These are phyloP conservation scores for Agrochola lota DNA, from an alignment of 2,888 invertebrate genomes.

Conservation along the genomic window DNA sequence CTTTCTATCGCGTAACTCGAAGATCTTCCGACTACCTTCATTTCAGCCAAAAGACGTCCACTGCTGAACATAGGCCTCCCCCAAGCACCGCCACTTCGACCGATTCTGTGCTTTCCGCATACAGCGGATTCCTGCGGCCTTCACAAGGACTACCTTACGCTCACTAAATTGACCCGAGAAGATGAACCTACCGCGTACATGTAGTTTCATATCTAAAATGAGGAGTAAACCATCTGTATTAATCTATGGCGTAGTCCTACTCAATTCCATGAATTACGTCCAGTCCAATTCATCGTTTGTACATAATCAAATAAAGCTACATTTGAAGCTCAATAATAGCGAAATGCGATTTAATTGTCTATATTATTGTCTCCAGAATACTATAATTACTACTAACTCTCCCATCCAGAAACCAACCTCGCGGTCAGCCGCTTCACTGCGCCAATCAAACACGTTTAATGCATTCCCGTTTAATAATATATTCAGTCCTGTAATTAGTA, in stretches of 20 bases:
- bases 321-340: neutral
- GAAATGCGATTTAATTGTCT: neutral
- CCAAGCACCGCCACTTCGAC: no score
- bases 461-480: conserved; percentile 38
- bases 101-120: no score
- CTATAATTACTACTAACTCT: conserved; percentile 11
- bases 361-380: neutral
- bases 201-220: no score
- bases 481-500: conserved; percentile 49
- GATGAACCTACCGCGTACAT: no score
- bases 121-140: no score
- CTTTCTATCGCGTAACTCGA: no score
- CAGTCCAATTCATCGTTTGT: neutral
- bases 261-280: neutral
- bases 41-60: no score
- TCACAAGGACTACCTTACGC: no score
- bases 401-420: conserved; percentile 25
- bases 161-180: no score
- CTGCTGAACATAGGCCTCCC: no score
- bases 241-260: neutral
- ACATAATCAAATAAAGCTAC: neutral
- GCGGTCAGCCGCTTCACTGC: conserved; percentile 17
- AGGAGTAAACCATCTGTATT: no score
- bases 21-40: no score
- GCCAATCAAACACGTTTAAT: conserved; percentile 39